A percentile compares a stretch with the other conserved stretches of the same genome.
Evolutionary conservation across 2,888 invertebrate genomes (phyloP).

Genomic region (Xestoiulus laeticollis): DNA sequence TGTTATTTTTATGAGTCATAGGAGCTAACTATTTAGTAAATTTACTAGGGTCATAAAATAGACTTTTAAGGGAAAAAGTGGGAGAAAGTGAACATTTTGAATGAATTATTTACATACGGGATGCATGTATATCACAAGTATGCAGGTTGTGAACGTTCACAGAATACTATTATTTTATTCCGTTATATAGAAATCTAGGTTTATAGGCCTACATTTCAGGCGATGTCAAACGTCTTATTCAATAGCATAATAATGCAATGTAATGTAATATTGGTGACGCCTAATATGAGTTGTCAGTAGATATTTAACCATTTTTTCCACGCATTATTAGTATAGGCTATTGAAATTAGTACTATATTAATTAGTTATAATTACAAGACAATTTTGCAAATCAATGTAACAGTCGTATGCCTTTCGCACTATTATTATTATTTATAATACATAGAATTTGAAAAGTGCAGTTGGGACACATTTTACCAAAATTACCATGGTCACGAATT

Average conservation of each 20-base stretch:
- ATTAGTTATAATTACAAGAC: neutral
- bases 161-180: neutral
- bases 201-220: conserved; percentile 7
- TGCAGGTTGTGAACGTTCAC: neutral
- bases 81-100: neutral
- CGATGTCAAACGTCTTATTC: neutral
- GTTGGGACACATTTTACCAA: too few relatives aligned
- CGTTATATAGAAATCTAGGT: neutral
- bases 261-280: neutral
- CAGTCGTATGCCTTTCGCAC: too few relatives aligned
- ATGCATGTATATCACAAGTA: neutral
- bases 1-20: neutral
- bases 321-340: neutral
- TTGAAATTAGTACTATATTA: neutral
- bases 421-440: too few relatives aligned
- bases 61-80: neutral
- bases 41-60: neutral
- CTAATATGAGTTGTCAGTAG: conserved; percentile 1
- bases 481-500: too few relatives aligned
- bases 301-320: neutral
- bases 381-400: neutral
- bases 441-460: too few relatives aligned
- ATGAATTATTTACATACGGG: neutral
- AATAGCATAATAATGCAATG: neutral
- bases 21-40: neutral